phyloP scores from a whole-genome alignment of 2,888 invertebrate genomes.

The Chloroclysta siterata region DNA sequence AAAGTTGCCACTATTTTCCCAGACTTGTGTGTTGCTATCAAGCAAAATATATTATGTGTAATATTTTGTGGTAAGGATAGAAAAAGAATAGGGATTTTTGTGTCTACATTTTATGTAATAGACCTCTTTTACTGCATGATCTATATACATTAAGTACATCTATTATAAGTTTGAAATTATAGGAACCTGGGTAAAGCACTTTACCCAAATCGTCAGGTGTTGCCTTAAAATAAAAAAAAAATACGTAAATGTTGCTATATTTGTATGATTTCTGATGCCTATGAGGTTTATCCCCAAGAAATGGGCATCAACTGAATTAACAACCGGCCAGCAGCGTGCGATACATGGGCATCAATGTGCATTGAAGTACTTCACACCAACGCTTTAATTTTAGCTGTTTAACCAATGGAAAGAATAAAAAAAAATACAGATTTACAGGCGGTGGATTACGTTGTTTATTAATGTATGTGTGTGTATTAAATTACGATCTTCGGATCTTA shows the following conservation, averaged over 20 bases:
- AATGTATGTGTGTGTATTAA: too few relatives aligned
- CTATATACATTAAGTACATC: background rate
- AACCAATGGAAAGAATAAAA: background rate
- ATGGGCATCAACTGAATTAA: background rate
- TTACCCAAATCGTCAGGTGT: background rate
- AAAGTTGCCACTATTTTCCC: background rate
- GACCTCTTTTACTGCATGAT: background rate
- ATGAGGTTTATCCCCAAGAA: background rate
- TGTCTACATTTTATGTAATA: background rate
- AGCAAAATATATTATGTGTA: background rate
- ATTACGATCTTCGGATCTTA: too few relatives aligned
- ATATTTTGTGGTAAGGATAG: background rate
- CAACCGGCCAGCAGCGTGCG: too few relatives aligned
- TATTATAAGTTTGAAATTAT: background rate
- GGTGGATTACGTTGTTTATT: too few relatives aligned
- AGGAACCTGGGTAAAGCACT: background rate
- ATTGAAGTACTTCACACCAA: too few relatives aligned
- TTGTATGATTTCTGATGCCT: background rate
- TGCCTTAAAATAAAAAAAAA: background rate
- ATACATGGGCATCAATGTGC: too few relatives aligned
- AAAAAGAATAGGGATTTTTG: background rate
- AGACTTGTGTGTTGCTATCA: background rate
- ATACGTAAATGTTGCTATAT: background rate
- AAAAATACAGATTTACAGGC: background rate
- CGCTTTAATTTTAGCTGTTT: too few relatives aligned